Conservation (phyloP, 2,888 invertebrate species). For the Melieria picta region DNA sequence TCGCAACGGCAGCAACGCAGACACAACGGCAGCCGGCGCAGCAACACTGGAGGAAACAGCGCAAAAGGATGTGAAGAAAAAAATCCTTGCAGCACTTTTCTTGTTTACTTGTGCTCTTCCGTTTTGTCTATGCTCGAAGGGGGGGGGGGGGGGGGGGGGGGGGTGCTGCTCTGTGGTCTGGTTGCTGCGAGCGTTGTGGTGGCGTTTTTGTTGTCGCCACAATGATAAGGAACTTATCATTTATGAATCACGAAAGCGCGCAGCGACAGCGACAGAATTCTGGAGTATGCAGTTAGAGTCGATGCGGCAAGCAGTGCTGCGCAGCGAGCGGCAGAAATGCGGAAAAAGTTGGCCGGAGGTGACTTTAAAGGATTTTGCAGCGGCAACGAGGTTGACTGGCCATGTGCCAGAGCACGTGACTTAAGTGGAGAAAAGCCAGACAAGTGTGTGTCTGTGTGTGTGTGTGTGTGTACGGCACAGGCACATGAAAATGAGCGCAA, state of each 20-base stretch:
- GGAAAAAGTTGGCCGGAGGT: too few relatives aligned
- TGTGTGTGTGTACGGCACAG: too few relatives aligned
- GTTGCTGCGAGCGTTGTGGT: not conserved
- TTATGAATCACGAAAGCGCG: slow-evolving; percentile 4
- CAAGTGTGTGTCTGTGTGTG: too few relatives aligned
- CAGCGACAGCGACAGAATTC: too few relatives aligned
- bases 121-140: slow-evolving; percentile 9
- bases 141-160: not conserved
- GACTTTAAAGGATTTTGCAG: too few relatives aligned
- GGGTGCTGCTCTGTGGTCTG: not conserved
- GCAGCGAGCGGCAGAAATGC: too few relatives aligned
- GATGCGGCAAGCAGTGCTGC: too few relatives aligned
- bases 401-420: too few relatives aligned
- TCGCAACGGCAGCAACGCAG: slow-evolving; percentile 11
- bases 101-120: slow-evolving; percentile 16
- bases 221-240: slow-evolving; percentile 20
- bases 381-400: too few relatives aligned
- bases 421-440: too few relatives aligned
- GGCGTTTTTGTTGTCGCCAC: slow-evolving; percentile 1
- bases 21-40: not conserved
- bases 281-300: too few relatives aligned
- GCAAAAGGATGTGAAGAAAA: slow-evolving; percentile 16
- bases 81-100: slow-evolving; percentile 14
- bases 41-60: slow-evolving; percentile 2
- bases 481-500: too few relatives aligned